These are phyloP conservation scores for Phycodurus eques DNA, from an alignment of 2,113 vertebrate genomes.

Conservation along the genomic window DNA sequence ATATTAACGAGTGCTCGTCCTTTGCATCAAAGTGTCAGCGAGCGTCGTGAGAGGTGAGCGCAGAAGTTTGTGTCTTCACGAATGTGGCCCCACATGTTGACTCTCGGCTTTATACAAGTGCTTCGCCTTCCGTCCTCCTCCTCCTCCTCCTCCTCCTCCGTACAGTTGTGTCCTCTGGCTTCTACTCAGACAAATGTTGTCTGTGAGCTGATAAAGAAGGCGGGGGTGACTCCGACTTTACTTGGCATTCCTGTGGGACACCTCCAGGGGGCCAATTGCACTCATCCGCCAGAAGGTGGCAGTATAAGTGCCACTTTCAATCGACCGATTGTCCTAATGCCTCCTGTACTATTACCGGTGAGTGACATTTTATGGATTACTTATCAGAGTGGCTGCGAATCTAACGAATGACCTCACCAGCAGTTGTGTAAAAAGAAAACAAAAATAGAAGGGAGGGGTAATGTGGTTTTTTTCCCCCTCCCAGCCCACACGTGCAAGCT, in stretches of 20 bases:
- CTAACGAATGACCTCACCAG: neutral
- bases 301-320: neutral
- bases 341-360: too few species aligned
- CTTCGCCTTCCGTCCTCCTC: constrained; percentile 37
- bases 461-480: neutral
- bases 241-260: neutral
- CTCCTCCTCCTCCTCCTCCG: constrained; percentile 61
- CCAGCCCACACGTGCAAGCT: neutral
- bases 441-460: neutral
- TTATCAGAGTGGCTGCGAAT: neutral
- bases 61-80: constrained; percentile 23
- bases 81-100: constrained; percentile 54
- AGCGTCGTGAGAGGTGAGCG: constrained; percentile 5
- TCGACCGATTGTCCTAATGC: too few species aligned
- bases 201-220: constrained; percentile 80
- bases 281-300: constrained; percentile 53
- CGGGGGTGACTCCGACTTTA: constrained; percentile 47
- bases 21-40: neutral
- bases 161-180: constrained; percentile 75
- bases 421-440: neutral
- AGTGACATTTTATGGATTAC: neutral
- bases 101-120: constrained; percentile 57
- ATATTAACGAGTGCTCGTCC: constrained; percentile 5
- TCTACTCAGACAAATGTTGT: constrained; percentile 80
- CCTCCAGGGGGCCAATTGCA: neutral